Evolutionary conservation across 2,113 vertebrate species (phyloP).

Genomic region (Phodopus roborovskii): DNA sequence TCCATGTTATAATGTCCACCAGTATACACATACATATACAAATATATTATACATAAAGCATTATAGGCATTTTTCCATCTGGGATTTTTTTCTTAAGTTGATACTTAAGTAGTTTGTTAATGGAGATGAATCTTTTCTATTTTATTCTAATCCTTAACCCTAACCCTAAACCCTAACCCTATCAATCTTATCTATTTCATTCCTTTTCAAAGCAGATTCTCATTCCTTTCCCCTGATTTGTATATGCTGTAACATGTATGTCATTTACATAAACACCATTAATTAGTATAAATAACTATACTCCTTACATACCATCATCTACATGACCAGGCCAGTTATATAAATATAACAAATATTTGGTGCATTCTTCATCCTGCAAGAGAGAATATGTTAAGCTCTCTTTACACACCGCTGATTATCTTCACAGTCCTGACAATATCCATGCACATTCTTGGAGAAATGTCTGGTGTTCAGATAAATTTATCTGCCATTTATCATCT

Average conservation of each 20-base stretch:
- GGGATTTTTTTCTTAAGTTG: background rate
- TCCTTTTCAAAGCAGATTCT: background rate
- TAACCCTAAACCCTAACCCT: background rate
- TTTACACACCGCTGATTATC: background rate
- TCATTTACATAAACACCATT: background rate
- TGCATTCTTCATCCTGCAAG: background rate
- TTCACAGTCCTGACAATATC: background rate
- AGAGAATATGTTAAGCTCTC: conserved; percentile 21
- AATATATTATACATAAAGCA: background rate
- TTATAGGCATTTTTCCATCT: background rate
- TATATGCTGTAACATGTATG: background rate
- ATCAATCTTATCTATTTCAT: background rate
- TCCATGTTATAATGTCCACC: background rate
- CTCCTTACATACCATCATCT: background rate
- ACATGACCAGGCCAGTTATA: background rate
- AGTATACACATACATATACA: background rate
- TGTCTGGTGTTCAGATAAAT: conserved; percentile 22
- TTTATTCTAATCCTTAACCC: background rate
- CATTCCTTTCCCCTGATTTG: background rate
- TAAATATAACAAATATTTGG: background rate
- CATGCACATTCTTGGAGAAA: background rate
- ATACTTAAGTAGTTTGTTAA: background rate
- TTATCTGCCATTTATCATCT: conserved; percentile 46
- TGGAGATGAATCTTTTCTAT: background rate
- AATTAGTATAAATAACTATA: background rate